Percentiles rank a stretch among this genome's conserved stretches.
phyloP scores from a whole-genome alignment of 2,888 invertebrate genomes.

The Pristionchus fissidentatus region DNA sequence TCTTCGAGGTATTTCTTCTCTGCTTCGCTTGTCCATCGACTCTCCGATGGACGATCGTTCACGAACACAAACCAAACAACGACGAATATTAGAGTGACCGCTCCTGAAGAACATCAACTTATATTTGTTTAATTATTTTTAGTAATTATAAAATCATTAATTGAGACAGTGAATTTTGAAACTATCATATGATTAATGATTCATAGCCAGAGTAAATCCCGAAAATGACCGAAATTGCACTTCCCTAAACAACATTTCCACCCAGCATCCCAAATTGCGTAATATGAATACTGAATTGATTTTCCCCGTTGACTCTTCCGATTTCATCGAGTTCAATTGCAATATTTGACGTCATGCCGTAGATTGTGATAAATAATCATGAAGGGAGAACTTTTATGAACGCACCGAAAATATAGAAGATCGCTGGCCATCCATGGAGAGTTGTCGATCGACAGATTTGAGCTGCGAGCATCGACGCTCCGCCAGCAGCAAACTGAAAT shows the following conservation, averaged over 20 bases:
- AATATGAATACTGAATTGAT: no score
- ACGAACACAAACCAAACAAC: constrained; percentile 38
- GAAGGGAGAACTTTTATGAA: neutral
- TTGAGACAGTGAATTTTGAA: neutral
- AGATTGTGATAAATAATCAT: no score
- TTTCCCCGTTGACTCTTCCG: no score
- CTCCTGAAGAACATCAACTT: neutral
- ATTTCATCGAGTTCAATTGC: no score
- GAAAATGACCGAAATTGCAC: no score
- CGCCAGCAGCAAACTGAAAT: constrained; percentile 38
- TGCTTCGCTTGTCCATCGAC: constrained; percentile 31
- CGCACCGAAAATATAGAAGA: constrained; percentile 43
- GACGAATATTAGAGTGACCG: neutral
- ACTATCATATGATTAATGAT: no score
- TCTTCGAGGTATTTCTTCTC: constrained; percentile 45
- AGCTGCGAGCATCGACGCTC: neutral
- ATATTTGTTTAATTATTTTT: neutral
- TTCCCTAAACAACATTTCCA: no score
- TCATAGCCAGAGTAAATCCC: no score
- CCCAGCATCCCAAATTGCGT: no score
- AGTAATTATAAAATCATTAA: neutral
- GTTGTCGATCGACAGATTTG: constrained; percentile 24
- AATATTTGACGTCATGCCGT: no score
- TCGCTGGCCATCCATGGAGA: constrained; percentile 35
- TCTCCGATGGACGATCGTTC: neutral